phyloP scores from a whole-genome alignment of 2,797 vertebrate genomes.

The Enoplosus armatus region DNA sequence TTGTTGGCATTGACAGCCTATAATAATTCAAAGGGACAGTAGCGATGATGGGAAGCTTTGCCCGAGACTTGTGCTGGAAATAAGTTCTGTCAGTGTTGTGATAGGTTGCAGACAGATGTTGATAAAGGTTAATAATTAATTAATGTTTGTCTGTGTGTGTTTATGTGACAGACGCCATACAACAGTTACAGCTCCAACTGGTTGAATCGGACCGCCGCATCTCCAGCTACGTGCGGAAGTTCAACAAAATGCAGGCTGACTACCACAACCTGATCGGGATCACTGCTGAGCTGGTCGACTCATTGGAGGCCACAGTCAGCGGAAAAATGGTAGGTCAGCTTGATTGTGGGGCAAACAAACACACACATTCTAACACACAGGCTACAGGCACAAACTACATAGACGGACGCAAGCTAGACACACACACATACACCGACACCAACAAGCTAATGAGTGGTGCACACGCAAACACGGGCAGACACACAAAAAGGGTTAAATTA shows the following conservation, averaged over 20 bases:
- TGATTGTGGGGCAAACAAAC: constrained; percentile 20
- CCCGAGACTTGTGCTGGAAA: background rate
- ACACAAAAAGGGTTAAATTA: background rate
- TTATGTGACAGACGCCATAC: constrained; percentile 73
- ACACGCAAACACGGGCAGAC: background rate
- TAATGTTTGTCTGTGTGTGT: constrained; percentile 3
- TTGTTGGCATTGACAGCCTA: background rate
- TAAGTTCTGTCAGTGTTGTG: background rate
- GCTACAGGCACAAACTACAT: background rate
- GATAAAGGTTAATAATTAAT: constrained; percentile 12
- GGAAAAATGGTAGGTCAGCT: constrained; percentile 92
- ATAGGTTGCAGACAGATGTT: background rate
- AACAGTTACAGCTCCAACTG: constrained; percentile 89
- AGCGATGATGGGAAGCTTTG: background rate
- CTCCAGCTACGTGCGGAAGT: constrained; percentile 84
- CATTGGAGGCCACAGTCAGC: constrained; percentile 91
- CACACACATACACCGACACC: background rate
- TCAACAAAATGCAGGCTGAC: constrained; percentile 90
- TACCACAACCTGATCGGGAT: constrained; percentile 93
- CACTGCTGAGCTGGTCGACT: constrained; percentile 95
- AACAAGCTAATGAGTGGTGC: background rate
- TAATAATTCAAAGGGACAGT: background rate
- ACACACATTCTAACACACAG: constrained; percentile 15
- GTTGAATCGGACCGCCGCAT: constrained; percentile 88
- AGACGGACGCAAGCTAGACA: background rate